These are phyloP conservation scores for Coregonus ussuriensis DNA, from an alignment of 2,797 vertebrate species.

Conservation along the genomic window DNA sequence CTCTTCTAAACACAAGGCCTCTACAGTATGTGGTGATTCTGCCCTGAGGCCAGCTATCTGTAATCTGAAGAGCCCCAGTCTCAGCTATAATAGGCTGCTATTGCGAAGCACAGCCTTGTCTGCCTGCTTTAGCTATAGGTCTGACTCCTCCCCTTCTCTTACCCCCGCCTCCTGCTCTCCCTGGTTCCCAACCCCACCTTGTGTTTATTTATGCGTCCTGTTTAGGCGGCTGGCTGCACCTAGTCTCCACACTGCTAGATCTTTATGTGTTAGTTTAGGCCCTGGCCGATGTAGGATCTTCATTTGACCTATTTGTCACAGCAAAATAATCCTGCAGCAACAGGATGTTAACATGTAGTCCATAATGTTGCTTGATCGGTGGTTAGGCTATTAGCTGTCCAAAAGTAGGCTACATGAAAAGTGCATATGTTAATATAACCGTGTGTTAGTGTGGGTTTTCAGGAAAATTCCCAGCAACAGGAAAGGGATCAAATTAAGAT, in stretches of 20 bases:
- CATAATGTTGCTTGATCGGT: too few species aligned
- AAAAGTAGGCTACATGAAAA: too few species aligned
- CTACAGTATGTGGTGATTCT: conserved; percentile 46
- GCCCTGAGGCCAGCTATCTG: conserved; percentile 58
- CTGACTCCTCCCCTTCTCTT: conserved; percentile 24
- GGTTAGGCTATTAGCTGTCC: too few species aligned
- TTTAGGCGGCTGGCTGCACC: conserved; percentile 61
- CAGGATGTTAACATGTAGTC: too few species aligned
- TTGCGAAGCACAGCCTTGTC: conserved; percentile 51
- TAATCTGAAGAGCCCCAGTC: conserved; percentile 65
- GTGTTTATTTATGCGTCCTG: conserved; percentile 69
- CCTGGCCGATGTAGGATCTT: background rate
- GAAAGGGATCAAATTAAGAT: too few species aligned
- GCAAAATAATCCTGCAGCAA: too few species aligned
- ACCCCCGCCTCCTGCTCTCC: conserved; percentile 8
- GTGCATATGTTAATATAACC: too few species aligned
- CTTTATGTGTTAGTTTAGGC: too few species aligned
- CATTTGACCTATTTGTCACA: too few species aligned
- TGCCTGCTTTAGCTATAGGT: conserved; percentile 46
- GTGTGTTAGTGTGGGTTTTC: too few species aligned
- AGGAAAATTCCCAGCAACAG: too few species aligned
- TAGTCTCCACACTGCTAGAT: conserved; percentile 54
- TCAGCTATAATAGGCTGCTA: conserved; percentile 71
- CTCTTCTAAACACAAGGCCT: background rate
- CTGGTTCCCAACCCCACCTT: conserved; percentile 45